Evolutionary conservation across 2,888 invertebrate genomes (phyloP), one percentile per base, ranked within the genome.

Genomic region (Synergus laeviventris): DNA sequence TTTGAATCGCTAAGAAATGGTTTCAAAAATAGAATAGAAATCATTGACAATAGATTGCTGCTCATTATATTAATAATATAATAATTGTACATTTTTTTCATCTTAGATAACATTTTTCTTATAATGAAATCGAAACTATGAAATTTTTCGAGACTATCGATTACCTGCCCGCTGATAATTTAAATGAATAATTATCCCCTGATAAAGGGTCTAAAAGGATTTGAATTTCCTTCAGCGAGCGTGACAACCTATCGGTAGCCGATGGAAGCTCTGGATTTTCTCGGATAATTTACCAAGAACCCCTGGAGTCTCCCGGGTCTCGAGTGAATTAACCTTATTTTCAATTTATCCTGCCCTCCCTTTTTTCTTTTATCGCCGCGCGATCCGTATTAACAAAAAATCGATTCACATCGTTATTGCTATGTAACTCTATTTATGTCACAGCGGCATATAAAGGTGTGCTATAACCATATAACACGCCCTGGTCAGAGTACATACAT

Each of bases 361-460:
- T 75, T 76, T 73, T 54, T 56, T 74, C 73, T 66, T 45, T 66
- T 66, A 66, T 45, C 78, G 79, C 62, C 75, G 59, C 74, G 76
- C 76, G 78, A 78, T 77, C 79, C 73, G 76, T 81, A 81, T 82
- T 85, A 85, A 85, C 84, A 85, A 85, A 83, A 84, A 86, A 85
- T 86, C 85, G 77, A 81, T 78, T 79, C 80, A 79, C 80, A 81
- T 79, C 78, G 78, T 74, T 78, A 79, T 75, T 59, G 70, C 24
- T 70, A n/a, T 31, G 18, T 70, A 49, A 49, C 49, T 70, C 49
- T 54, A 70, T 70, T 70, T 70, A 70, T 36, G 31, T n/a, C 78
- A 76, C 31, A 49, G 49, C 49, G 7, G 49, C n/a, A 54, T 54
- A 54, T 24, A 59, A 49, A 1, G 42, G 11, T 42, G 12, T 73